A percentile compares a stretch with the other conserved stretches of the same genome.
These are phyloP conservation scores for Dolichopus griseipennis DNA, from an alignment of 2,888 invertebrate genomes.

Conservation along the genomic window DNA sequence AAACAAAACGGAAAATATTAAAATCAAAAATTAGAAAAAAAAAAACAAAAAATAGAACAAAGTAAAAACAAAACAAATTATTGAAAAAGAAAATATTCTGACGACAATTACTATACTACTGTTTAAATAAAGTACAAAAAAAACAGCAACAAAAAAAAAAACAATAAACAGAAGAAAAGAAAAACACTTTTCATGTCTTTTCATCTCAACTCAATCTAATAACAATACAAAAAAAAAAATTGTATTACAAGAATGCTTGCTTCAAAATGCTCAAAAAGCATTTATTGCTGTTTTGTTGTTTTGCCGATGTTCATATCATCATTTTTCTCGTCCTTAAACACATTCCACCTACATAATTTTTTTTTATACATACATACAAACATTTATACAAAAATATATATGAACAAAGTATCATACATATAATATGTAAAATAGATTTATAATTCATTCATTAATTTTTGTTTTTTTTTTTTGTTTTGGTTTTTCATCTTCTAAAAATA, in stretches of 20 bases:
- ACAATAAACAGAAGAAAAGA: no score
- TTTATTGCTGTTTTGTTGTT: background rate
- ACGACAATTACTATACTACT: background rate
- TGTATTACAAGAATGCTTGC: constrained; percentile 1
- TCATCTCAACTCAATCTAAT: background rate
- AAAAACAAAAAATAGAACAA: no score
- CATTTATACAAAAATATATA: no score
- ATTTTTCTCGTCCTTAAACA: background rate
- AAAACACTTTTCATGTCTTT: background rate
- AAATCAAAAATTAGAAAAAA: no score
- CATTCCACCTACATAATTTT: background rate
- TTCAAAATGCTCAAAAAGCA: background rate
- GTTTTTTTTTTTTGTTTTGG: no score
- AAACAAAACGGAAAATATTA: no score
- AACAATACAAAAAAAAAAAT: background rate
- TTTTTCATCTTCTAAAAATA: background rate
- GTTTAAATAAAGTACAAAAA: background rate
- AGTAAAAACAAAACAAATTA: background rate
- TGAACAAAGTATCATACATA: no score
- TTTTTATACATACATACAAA: no score
- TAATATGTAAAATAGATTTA: no score
- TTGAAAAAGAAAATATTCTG: constrained; percentile 4
- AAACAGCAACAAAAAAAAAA: no score
- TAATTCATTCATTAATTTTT: no score
- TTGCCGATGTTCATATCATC: background rate